Conservation (phyloP, 2,797 vertebrate species). For the Periophthalmus magnuspinnatus region DNA sequence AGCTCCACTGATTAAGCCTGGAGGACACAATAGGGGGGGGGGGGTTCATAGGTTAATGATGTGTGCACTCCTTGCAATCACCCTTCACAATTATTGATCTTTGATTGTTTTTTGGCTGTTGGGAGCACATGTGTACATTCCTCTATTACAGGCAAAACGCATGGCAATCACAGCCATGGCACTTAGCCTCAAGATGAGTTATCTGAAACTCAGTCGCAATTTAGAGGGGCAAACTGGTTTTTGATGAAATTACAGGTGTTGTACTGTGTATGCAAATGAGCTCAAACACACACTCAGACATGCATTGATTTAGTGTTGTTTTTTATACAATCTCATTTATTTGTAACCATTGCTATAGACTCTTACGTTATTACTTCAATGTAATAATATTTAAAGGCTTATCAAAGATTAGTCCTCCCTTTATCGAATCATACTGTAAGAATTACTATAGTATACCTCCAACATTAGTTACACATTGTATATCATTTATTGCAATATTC, state of each 20-base stretch:
- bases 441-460: neutral
- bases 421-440: neutral
- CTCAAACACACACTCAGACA: neutral
- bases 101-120: constrained; percentile 76
- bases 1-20: constrained; percentile 76
- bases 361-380: neutral
- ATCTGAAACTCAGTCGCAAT: constrained; percentile 44
- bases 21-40: constrained; percentile 79
- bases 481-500: neutral
- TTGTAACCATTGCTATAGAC: neutral
- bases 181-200: constrained; percentile 50
- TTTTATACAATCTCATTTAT: neutral
- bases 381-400: neutral
- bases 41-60: constrained; percentile 81
- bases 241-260: constrained; percentile 33
- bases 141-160: constrained; percentile 60
- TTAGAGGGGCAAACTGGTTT: constrained; percentile 21
- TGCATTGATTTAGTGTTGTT: neutral
- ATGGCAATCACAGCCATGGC: constrained; percentile 38
- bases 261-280: constrained; percentile 40
- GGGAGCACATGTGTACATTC: constrained; percentile 72
- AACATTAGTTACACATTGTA: no score
- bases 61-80: constrained; percentile 81
- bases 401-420: neutral
- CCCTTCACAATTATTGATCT: constrained; percentile 83